phyloP scores from a whole-genome alignment of 2,113 vertebrate genomes.

The Ictalurus furcatus region DNA sequence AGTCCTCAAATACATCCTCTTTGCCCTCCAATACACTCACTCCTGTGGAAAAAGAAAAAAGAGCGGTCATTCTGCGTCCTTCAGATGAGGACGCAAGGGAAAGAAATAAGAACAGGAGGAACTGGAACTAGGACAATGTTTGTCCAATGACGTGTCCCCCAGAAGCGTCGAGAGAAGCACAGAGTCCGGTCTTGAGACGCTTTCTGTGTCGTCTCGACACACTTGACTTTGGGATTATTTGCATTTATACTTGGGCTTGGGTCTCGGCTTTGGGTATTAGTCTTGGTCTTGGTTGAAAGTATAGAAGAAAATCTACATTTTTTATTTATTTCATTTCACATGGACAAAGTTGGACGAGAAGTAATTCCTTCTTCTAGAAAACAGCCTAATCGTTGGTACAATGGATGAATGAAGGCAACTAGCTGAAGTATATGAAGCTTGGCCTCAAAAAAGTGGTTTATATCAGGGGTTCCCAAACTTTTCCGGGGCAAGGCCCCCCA shows the following conservation, averaged over 20 bases:
- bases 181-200: neutral
- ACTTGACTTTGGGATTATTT: neutral
- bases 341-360: neutral
- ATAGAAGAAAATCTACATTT: neutral
- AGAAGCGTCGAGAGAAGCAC: neutral
- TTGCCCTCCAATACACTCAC: conserved; percentile 88
- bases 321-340: neutral
- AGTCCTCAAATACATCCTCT: conserved; percentile 85
- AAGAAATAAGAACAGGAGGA: neutral
- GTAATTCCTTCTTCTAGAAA: neutral
- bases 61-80: neutral
- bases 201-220: neutral
- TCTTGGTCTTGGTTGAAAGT: neutral
- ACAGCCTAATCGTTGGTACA: neutral
- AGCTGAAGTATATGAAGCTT: too few species aligned
- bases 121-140: neutral
- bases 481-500: too few species aligned
- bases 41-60: conserved; percentile 65
- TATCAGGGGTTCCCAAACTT: too few species aligned
- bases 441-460: too few species aligned
- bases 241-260: neutral
- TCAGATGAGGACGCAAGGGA: neutral
- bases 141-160: neutral
- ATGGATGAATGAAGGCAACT: neutral
- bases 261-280: neutral